A percentile compares a stretch with the other conserved stretches of the same genome.
These are phyloP conservation scores for Psittacara wagleri DNA, from an alignment of 2,113 vertebrate genomes.

Conservation along the genomic window DNA sequence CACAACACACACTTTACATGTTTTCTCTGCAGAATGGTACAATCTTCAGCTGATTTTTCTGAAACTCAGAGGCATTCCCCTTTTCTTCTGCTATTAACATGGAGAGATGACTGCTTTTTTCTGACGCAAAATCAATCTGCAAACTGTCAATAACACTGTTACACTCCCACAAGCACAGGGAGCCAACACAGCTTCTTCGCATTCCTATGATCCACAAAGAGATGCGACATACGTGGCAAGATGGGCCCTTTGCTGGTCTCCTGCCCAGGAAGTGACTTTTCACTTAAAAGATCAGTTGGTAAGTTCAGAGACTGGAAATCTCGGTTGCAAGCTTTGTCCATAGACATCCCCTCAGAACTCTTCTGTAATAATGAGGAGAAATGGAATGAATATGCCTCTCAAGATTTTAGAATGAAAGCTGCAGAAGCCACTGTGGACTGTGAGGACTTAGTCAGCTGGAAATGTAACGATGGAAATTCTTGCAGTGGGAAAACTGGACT, in stretches of 20 bases:
- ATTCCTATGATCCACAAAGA: neutral
- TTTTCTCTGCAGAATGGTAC: neutral
- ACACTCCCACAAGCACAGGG: neutral
- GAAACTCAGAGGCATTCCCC: neutral
- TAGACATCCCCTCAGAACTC: neutral
- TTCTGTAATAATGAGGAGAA: neutral
- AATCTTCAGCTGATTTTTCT: neutral
- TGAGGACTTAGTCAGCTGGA: neutral
- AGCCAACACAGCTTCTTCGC: neutral
- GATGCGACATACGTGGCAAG: conserved; percentile 50
- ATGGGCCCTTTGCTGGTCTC: neutral
- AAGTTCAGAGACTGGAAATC: neutral
- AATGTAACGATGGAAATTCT: conserved; percentile 35
- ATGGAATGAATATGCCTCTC: neutral
- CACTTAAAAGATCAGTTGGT: neutral
- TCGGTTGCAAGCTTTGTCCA: neutral
- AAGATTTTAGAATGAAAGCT: neutral
- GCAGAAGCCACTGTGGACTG: neutral
- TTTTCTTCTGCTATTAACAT: neutral
- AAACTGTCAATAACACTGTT: neutral
- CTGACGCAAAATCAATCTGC: neutral
- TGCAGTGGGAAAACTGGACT: neutral
- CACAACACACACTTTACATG: fast-evolving
- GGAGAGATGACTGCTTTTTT: neutral
- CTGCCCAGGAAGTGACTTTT: neutral